Percentiles rank a stretch among this genome's conserved stretches.
phyloP scores from a whole-genome alignment of 2,113 vertebrate species.

The Ceyx melanurus region DNA sequence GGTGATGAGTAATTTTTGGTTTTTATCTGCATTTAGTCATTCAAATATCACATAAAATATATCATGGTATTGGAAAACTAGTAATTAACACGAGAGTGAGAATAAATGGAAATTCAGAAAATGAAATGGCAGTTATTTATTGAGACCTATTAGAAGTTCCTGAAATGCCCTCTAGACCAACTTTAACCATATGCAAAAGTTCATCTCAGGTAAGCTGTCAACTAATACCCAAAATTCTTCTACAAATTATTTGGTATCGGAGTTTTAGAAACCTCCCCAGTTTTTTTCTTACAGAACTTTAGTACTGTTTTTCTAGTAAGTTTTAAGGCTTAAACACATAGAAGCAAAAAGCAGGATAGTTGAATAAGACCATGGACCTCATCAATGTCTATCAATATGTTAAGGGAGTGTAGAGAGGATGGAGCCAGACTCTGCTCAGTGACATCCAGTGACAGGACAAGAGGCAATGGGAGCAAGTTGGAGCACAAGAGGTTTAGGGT shows the following conservation, averaged over 20 bases:
- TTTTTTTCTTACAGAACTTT: background rate
- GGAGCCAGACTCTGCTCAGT: too few relatives aligned
- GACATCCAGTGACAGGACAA: too few relatives aligned
- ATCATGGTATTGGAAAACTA: background rate
- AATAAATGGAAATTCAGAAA: background rate
- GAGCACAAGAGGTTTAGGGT: too few relatives aligned
- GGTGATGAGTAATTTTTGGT: too few relatives aligned
- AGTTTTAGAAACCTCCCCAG: background rate
- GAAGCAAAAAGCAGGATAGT: background rate
- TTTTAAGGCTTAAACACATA: background rate
- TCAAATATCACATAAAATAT: background rate
- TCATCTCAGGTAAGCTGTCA: background rate
- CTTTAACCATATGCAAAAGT: background rate
- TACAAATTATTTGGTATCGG: background rate
- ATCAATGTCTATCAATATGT: too few relatives aligned
- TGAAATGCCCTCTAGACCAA: background rate
- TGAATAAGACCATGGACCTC: background rate
- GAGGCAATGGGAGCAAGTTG: too few relatives aligned
- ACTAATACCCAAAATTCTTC: background rate
- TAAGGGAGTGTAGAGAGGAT: too few relatives aligned
- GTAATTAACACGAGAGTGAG: background rate
- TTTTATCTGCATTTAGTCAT: too few relatives aligned
- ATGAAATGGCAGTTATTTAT: background rate
- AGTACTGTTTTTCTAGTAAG: background rate
- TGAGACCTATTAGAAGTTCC: background rate